These are phyloP conservation scores for Limnephilus lunatus DNA, from an alignment of 2,888 invertebrate genomes.

Conservation along the genomic window DNA sequence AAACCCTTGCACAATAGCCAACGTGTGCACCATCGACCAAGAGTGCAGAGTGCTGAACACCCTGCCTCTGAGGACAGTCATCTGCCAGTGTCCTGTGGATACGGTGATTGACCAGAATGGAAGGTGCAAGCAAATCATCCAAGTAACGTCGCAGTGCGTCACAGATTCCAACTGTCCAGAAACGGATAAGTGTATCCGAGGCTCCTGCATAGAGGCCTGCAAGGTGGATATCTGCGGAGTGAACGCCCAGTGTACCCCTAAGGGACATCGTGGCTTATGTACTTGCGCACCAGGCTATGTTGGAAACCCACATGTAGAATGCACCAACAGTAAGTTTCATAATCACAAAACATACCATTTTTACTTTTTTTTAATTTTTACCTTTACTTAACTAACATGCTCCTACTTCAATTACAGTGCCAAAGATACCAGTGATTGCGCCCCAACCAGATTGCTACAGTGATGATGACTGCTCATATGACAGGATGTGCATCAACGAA, in stretches of 20 bases:
- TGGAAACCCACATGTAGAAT: slow-evolving; percentile 89
- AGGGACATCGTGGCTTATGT: slow-evolving; percentile 87
- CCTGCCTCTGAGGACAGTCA: slow-evolving; percentile 88
- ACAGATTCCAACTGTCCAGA: slow-evolving; percentile 86
- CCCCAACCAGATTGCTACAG: slow-evolving; percentile 83
- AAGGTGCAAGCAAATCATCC: slow-evolving; percentile 81
- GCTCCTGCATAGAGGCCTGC: slow-evolving; percentile 88
- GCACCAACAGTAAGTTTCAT: slow-evolving; percentile 77
- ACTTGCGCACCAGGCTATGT: slow-evolving; percentile 86
- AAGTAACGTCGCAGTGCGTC: slow-evolving; percentile 80
- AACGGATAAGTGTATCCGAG: slow-evolving; percentile 85
- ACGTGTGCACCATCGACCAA: slow-evolving; percentile 87
- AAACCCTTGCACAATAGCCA: slow-evolving; percentile 85
- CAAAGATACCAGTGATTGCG: slow-evolving; percentile 68
- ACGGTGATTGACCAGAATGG: slow-evolving; percentile 85
- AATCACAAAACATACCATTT: not conserved
- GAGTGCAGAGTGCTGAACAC: slow-evolving; percentile 88
- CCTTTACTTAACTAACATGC: slow-evolving; percentile 19
- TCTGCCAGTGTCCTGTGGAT: slow-evolving; percentile 91
- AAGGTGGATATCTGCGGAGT: slow-evolving; percentile 87
- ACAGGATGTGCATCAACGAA: slow-evolving; percentile 86
- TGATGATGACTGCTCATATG: slow-evolving; percentile 86
- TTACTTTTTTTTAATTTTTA: slow-evolving; percentile 12
- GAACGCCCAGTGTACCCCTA: slow-evolving; percentile 88
- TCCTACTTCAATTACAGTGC: slow-evolving; percentile 66